A percentile compares a stretch with the other conserved stretches of the same genome.
Conservation (phyloP, 2,888 invertebrate genomes). For the Girardia tigrina region DNA sequence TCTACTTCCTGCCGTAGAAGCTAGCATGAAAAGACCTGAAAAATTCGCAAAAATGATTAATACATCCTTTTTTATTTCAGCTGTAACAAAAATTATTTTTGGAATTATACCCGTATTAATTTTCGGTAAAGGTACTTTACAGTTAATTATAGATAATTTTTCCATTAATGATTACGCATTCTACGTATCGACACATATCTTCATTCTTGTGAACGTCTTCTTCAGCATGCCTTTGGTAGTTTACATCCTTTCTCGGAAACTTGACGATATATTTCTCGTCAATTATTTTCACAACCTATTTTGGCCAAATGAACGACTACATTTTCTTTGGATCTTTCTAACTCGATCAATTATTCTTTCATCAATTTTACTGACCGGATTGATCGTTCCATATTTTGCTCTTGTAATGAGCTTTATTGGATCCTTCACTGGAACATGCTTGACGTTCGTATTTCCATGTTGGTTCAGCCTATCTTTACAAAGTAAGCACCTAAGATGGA, state of each 20-base stretch:
- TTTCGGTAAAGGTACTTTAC: conserved; percentile 30
- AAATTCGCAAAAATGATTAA: conserved; percentile 30
- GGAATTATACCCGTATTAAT: conserved; percentile 33
- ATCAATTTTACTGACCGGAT: conserved; percentile 16
- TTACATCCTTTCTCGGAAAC: conserved; percentile 31
- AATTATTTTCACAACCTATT: conserved; percentile 27
- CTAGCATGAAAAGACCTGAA: conserved; percentile 31
- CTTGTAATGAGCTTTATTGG: conserved; percentile 35
- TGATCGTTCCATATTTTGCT: conserved; percentile 36
- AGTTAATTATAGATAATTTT: conserved; percentile 28
- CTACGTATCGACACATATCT: background rate
- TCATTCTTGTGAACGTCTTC: conserved; percentile 33
- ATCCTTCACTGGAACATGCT: conserved; percentile 35
- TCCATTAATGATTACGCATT: conserved; percentile 17
- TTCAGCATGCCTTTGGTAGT: conserved; percentile 36
- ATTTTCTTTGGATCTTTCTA: conserved; percentile 31
- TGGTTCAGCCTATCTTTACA: conserved; percentile 34
- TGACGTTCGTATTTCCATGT: conserved; percentile 35
- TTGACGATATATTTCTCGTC: conserved; percentile 33
- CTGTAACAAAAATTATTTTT: conserved; percentile 25
- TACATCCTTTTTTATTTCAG: conserved; percentile 30
- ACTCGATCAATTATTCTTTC: conserved; percentile 31
- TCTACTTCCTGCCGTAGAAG: conserved; percentile 32
- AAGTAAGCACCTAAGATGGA: conserved; percentile 24
- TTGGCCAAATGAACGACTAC: conserved; percentile 24